phyloP scores from a whole-genome alignment of 2,113 vertebrate genomes.

The Herpetotheres cachinnans region DNA sequence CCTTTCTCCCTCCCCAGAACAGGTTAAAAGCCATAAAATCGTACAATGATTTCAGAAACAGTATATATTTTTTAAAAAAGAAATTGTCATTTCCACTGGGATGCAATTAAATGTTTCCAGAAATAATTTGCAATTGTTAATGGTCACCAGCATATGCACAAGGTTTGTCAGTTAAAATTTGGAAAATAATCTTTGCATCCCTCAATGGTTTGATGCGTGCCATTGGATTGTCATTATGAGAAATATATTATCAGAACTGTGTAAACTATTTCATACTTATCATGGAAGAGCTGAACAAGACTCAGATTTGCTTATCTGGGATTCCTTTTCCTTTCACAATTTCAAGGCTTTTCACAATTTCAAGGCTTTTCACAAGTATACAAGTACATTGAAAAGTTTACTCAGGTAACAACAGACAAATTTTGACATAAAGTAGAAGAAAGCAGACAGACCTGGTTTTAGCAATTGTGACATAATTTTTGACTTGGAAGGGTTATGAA shows the following conservation, averaged over 20 bases:
- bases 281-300: neutral
- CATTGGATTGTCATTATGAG: neutral
- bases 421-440: neutral
- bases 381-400: neutral
- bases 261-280: neutral
- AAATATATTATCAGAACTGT: neutral
- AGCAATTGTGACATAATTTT: neutral
- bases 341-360: neutral
- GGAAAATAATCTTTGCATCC: neutral
- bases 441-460: neutral
- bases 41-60: neutral
- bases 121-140: neutral
- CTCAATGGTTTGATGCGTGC: neutral
- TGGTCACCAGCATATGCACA: neutral
- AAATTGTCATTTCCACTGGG: neutral
- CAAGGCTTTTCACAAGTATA: neutral
- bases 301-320: neutral
- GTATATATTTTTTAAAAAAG: neutral
- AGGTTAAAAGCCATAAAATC: neutral
- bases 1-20: neutral
- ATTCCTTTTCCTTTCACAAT: neutral
- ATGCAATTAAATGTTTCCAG: neutral
- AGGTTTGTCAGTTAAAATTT: neutral
- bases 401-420: neutral
- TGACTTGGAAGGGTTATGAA: neutral